A percentile compares a stretch with the other conserved stretches of the same genome.
These are phyloP conservation scores for Oreonectes daqikongensis DNA, from an alignment of 2,797 vertebrate genomes.

Conservation along the genomic window DNA sequence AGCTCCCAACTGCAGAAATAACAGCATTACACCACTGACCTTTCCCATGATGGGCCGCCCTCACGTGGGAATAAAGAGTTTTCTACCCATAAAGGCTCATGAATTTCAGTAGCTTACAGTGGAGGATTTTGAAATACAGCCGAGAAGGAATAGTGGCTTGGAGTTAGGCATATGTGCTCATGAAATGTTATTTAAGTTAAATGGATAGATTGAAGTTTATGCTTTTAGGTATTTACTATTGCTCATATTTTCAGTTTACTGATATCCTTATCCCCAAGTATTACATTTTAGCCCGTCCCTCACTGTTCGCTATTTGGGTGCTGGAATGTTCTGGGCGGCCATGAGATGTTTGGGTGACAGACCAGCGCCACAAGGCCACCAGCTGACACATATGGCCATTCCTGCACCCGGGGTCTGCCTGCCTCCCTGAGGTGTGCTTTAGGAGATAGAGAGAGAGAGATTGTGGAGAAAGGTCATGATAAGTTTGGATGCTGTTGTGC, in stretches of 20 bases:
- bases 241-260: background rate
- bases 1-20: constrained; percentile 40
- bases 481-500: constrained; percentile 43
- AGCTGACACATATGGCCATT: constrained; percentile 26
- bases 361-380: constrained; percentile 19
- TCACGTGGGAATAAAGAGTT: constrained; percentile 44
- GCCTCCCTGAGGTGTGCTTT: constrained; percentile 26
- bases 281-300: background rate
- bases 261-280: background rate
- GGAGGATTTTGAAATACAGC: constrained; percentile 43
- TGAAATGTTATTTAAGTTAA: constrained; percentile 19
- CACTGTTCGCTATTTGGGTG: too few species aligned
- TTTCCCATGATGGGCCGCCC: constrained; percentile 42
- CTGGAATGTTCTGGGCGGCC: background rate
- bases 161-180: background rate
- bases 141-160: constrained; percentile 16
- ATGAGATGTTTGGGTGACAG: constrained; percentile 43
- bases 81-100: constrained; percentile 44
- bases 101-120: constrained; percentile 45
- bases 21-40: constrained; percentile 61
- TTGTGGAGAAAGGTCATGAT: constrained; percentile 50
- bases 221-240: background rate
- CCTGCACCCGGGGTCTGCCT: constrained; percentile 25
- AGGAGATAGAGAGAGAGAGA: constrained; percentile 19
- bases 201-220: background rate